phyloP scores from a whole-genome alignment of 1,140 invertebrate genomes.

The Teleopsis dalmanni region DNA sequence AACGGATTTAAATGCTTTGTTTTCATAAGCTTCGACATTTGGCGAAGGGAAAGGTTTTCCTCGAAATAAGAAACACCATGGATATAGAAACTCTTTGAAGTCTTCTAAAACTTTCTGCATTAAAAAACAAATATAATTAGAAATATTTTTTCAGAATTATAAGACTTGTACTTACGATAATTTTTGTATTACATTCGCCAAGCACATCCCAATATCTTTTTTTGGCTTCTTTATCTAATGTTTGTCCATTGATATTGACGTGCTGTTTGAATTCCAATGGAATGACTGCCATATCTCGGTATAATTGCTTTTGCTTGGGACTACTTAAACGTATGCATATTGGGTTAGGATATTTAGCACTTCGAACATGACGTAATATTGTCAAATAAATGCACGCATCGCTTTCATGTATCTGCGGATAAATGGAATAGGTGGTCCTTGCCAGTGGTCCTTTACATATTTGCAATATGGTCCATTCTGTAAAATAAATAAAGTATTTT shows the following conservation, averaged over 20 bases:
- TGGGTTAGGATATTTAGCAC: constrained; percentile 15
- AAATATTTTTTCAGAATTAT: neutral
- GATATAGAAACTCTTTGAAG: constrained; percentile 16
- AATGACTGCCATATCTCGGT: constrained; percentile 22
- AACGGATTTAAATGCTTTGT: constrained; percentile 13
- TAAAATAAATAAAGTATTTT: constrained; percentile 10
- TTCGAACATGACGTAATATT: constrained; percentile 27
- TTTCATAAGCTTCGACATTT: constrained; percentile 1
- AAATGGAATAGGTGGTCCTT: constrained; percentile 31
- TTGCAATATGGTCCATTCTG: constrained; percentile 37
- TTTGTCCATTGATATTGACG: constrained; percentile 23
- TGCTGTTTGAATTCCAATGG: constrained; percentile 24
- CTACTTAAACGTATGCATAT: constrained; percentile 23
- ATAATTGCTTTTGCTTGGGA: constrained; percentile 10
- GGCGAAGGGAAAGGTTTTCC: constrained; percentile 20
- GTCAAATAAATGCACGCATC: constrained; percentile 28
- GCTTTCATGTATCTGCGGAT: constrained; percentile 23
- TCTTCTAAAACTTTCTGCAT: constrained; percentile 18
- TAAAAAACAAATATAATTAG: neutral
- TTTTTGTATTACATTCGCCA: constrained; percentile 7
- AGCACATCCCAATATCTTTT: constrained; percentile 33
- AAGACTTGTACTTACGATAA: constrained; percentile 2
- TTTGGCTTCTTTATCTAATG: constrained; percentile 23
- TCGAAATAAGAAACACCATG: constrained; percentile 25
- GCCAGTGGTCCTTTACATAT: constrained; percentile 35